Conservation (phyloP, 2,797 vertebrate genomes). For the Malacoctenus gilli region DNA sequence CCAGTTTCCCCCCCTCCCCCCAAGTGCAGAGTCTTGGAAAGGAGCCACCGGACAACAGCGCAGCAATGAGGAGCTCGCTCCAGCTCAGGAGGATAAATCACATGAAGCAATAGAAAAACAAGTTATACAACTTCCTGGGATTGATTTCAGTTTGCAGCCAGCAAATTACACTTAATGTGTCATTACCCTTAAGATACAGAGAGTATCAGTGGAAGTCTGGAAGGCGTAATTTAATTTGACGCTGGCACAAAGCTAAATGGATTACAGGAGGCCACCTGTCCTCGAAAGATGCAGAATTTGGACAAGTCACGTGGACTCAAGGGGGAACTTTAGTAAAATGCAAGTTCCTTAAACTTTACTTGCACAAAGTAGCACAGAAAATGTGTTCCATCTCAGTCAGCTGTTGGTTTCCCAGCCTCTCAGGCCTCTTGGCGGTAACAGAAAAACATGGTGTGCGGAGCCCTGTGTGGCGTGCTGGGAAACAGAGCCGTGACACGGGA, state of each 20-base stretch:
- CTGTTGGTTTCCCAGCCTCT: constrained; percentile 39
- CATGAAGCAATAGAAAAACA: constrained; percentile 42
- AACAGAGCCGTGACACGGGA: constrained; percentile 40
- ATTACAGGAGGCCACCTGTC: constrained; percentile 68
- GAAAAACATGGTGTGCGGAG: constrained; percentile 59
- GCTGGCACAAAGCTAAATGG: constrained; percentile 59
- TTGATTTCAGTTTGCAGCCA: constrained; percentile 53
- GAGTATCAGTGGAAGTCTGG: constrained; percentile 55
- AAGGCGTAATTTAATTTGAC: constrained; percentile 68
- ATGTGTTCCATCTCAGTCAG: constrained; percentile 41
- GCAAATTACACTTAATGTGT: constrained; percentile 67
- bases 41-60: constrained; percentile 11
- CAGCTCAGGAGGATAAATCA: constrained; percentile 38
- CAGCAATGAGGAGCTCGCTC: constrained; percentile 18
- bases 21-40: constrained; percentile 20
- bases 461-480: constrained; percentile 13
- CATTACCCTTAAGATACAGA: constrained; percentile 43
- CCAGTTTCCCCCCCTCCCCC: too few species aligned
- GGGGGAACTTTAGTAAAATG: constrained; percentile 62
- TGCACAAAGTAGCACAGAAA: constrained; percentile 51
- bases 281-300: constrained; percentile 61
- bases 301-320: constrained; percentile 61
- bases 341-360: constrained; percentile 61
- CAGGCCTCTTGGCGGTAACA: constrained; percentile 58
- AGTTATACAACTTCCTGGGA: constrained; percentile 47